phyloP scores from a whole-genome alignment of 1,140 invertebrate species.

The Homarus americanus region DNA sequence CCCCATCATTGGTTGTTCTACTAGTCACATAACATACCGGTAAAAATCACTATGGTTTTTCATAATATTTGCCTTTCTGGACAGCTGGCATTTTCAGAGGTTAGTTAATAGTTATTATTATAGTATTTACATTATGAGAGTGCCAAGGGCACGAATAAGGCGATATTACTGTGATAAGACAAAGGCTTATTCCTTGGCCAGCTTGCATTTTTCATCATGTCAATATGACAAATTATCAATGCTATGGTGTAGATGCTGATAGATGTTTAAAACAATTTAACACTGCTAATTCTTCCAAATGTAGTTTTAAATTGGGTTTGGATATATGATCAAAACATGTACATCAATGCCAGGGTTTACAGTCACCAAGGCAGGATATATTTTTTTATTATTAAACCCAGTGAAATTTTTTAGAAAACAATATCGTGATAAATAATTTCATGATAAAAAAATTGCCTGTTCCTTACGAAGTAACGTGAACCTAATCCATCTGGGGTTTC shows the following conservation, averaged over 20 bases:
- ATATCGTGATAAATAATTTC: too few species aligned
- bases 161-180: neutral
- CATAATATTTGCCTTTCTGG: constrained; percentile 22
- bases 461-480: too few species aligned
- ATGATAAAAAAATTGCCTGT: too few species aligned
- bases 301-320: neutral
- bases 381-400: too few species aligned
- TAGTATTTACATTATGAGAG: constrained; percentile 41
- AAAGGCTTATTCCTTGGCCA: constrained; percentile 1
- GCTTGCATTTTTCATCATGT: neutral
- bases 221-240: neutral
- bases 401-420: too few species aligned
- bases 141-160: constrained; percentile 19
- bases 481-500: too few species aligned
- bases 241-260: neutral
- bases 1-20: constrained; percentile 32
- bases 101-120: neutral
- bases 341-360: too few species aligned
- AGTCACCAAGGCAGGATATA: too few species aligned
- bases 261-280: neutral
- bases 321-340: too few species aligned
- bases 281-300: neutral
- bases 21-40: constrained; percentile 46
- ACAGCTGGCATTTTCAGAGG: constrained; percentile 27
- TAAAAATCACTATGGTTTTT: constrained; percentile 48